phyloP scores from a whole-genome alignment of 2,113 vertebrate species.

The Canis aureus region DNA sequence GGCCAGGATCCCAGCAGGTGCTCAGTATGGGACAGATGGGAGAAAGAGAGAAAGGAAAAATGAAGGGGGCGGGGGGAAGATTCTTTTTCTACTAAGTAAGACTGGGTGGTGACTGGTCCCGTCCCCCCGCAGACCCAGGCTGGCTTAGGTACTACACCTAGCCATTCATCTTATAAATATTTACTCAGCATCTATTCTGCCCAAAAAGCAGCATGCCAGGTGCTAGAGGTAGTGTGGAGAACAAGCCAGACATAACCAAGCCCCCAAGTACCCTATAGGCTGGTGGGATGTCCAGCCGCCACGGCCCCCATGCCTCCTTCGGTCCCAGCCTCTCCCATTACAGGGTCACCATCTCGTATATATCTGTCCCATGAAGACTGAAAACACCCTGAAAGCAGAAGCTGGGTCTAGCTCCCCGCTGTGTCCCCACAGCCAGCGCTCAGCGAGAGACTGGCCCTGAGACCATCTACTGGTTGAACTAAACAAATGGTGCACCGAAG shows the following conservation, averaged over 20 bases:
- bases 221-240: background rate
- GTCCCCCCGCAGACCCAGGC: background rate
- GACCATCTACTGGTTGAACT: background rate
- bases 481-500: background rate
- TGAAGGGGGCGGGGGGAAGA: background rate
- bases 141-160: background rate
- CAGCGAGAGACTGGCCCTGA: background rate
- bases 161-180: background rate
- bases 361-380: background rate
- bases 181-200: background rate
- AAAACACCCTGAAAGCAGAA: background rate
- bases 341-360: background rate
- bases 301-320: rapidly evolving
- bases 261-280: rapidly evolving
- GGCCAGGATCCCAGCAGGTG: background rate
- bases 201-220: background rate
- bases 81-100: background rate
- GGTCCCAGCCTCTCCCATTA: background rate
- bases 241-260: background rate
- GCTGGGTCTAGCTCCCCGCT: background rate
- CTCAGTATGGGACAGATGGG: background rate
- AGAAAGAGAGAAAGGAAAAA: background rate
- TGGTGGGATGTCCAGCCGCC: background rate
- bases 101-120: background rate
- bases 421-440: background rate